Evolutionary conservation across 2,888 invertebrate species (phyloP).

Genomic region (Odontocolon sp.): DNA sequence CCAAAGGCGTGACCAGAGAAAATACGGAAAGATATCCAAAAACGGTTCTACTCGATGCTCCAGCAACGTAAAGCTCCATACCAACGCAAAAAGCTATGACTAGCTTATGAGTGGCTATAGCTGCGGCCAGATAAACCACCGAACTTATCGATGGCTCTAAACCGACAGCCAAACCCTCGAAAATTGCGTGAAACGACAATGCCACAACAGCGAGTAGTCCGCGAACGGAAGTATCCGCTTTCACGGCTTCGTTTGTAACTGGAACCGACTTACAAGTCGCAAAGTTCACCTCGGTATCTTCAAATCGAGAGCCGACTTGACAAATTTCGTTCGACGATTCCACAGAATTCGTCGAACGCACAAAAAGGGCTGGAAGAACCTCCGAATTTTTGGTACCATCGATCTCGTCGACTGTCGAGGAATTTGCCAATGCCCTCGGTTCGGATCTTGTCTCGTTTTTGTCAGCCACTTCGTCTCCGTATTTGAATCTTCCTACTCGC

Average conservation of each 20-base stretch:
- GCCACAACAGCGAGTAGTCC: constrained; percentile 86
- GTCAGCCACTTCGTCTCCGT: constrained; percentile 46
- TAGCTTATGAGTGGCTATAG: constrained; percentile 86
- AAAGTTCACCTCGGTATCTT: constrained; percentile 48
- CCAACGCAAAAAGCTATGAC: constrained; percentile 87
- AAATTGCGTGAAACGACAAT: constrained; percentile 86
- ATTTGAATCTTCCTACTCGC: constrained; percentile 53
- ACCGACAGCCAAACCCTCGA: constrained; percentile 87
- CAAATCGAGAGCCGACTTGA: too few relatives aligned
- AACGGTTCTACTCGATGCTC: constrained; percentile 83
- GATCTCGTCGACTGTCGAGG: constrained; percentile 24
- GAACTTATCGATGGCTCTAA: constrained; percentile 82
- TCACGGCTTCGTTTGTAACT: constrained; percentile 54
- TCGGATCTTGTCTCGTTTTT: constrained; percentile 11
- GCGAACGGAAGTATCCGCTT: constrained; percentile 80
- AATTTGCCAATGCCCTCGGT: constrained; percentile 20
- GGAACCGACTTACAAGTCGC: constrained; percentile 35
- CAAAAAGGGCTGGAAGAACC: constrained; percentile 71
- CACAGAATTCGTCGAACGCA: constrained; percentile 67
- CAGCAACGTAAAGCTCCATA: constrained; percentile 82
- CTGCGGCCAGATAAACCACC: constrained; percentile 83
- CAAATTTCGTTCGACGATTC: constrained; percentile 44
- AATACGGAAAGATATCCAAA: constrained; percentile 84
- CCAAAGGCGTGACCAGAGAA: constrained; percentile 86
- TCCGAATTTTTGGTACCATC: constrained; percentile 51